Evolutionary conservation across 1,140 invertebrate genomes (phyloP).

Genomic region (Heliconius eleuchia): DNA sequence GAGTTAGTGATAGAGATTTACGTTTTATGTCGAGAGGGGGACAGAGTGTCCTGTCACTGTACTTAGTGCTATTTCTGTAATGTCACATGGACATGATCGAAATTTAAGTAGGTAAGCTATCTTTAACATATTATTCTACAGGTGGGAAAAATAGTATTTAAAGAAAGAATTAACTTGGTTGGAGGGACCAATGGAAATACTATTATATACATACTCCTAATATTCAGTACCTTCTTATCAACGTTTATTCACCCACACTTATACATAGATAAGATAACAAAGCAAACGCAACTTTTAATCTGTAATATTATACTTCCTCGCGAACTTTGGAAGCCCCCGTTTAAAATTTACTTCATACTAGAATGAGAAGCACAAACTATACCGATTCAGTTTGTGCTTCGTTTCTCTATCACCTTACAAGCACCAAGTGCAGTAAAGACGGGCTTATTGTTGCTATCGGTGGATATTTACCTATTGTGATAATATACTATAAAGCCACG

Average conservation of each 20-base stretch:
- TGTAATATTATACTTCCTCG: background rate
- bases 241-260: too few relatives aligned
- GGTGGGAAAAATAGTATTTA: too few relatives aligned
- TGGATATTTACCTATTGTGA: too few relatives aligned
- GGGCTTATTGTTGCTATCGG: background rate
- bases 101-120: too few relatives aligned
- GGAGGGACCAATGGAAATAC: too few relatives aligned
- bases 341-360: slow-evolving; percentile 25
- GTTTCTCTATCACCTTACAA: slow-evolving; percentile 32
- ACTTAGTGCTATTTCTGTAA: background rate
- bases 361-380: slow-evolving; percentile 40
- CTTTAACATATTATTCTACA: too few relatives aligned
- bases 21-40: background rate
- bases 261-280: background rate
- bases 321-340: background rate
- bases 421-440: slow-evolving; percentile 30
- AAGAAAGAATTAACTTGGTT: too few relatives aligned
- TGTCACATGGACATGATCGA: background rate
- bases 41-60: slow-evolving; percentile 1
- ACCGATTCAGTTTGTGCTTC: slow-evolving; percentile 30
- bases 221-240: background rate
- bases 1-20: slow-evolving; percentile 33
- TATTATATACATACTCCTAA: background rate
- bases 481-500: too few relatives aligned
- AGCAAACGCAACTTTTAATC: background rate